Base-by-base conservation (phyloP, 2,888 invertebrate species). In the Corythucha ciliata region DNA sequence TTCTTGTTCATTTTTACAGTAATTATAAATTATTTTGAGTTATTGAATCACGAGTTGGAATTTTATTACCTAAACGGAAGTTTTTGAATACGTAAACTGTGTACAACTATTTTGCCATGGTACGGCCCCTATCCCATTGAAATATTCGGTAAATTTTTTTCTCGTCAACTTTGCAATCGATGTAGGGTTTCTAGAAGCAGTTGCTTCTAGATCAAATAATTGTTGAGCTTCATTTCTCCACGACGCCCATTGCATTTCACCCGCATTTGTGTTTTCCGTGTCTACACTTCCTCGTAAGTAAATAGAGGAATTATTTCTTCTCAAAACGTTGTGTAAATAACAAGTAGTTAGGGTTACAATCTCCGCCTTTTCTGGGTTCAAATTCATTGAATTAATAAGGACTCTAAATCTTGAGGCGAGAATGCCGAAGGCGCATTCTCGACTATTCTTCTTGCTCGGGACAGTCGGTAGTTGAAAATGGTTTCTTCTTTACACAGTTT, bases 291-390 rank as follows among this genome's bases (percentile, higher is more conserved):
- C 44, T 42, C 24, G 44, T 27, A 42, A 42, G 44, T 42, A 42
- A 12, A 42, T 14, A 27, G 44, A 42, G 4, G 44, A 42, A 16
- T 42, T 42, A 12, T 42, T 42, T 40, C 24, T 3, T 6, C 40
- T 20, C 12, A 40, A 24, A 33, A 46, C 32, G 20, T 46, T 46
- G 29, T 46, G 46, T 46, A 46, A 46, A 46, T 46, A 46, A 18
- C 46, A 46, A 46, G 16, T 33, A 21, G 46, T 33, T 16, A 46
- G 16, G 4, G 46, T 18, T 20, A 46, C 25, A 10, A 18, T 46
- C 8, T 20, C 33, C 12, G 46, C 46, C 33, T 46, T 46, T 46
- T 46, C 46, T n/a, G 46, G 46, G 12, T 16, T 6, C 40, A 40
- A 24, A 22, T 20, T 24, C 4, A 40, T 40, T 20, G 22, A 14